Evolutionary conservation across 2,888 invertebrate genomes (phyloP), one percentile per base, ranked within the genome.

Genomic region (Harpalus rubripes): DNA sequence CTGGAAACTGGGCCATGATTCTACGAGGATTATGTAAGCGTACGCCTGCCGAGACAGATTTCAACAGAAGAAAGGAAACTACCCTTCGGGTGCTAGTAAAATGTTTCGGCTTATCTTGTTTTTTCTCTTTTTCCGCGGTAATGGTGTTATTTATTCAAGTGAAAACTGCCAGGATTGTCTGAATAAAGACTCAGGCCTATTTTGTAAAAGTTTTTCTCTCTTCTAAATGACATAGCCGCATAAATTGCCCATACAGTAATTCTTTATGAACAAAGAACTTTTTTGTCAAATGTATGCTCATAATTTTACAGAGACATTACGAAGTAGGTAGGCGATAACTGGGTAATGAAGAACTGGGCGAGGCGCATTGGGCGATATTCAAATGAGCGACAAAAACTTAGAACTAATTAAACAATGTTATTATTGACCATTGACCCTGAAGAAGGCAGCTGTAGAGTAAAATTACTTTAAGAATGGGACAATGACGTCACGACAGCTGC

Each of bases 91-190:
- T 63, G 63, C 41, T 41, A 41, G 68, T 72, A 72, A 72, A 72
- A 72, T 72, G 68, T 72, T 39, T 72, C 39, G 68, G 68, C 41
- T 72, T 72, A 72, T 72, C 68, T 72, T 72, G 68, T 72, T 72
- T 72, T 72, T 72, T 16, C 41, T 41, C 41, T 41, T 63, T 26
- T 61, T 16, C 68, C 68, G 12, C 8, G 68, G 68, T 72, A 72
- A 72, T 72, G 68, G 41, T 72, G 68, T 72, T 72, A 72, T 72
- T 72, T 72, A 72, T 72, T 72, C 68, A 39, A 72, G 41, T 72
- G 68, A 41, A 72, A 72, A 72, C 68, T 72, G 68, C 68, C 68
- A 72, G 68, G 16, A 41, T 41, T 72, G 68, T 72, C 68, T 41
- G 68, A 39, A 72, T 72, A 72, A 72, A 72, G 68, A 72, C 68